Conservation (phyloP, 2,888 invertebrate genomes). For the Ophraella communa region DNA sequence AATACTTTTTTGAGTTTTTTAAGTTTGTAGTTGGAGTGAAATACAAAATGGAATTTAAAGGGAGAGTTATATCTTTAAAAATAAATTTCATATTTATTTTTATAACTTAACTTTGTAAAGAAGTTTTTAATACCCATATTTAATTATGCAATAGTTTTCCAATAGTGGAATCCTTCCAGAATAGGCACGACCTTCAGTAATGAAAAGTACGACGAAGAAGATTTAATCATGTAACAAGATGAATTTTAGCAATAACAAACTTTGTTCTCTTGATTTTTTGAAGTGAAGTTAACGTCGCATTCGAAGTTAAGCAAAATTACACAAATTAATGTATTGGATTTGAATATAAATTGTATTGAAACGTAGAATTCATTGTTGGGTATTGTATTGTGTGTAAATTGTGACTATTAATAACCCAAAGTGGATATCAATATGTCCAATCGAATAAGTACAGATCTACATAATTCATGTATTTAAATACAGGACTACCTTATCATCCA, state of each 20-base stretch:
- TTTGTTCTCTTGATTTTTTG: slow-evolving; percentile 29
- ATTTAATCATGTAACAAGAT: too few relatives aligned
- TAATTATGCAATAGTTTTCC: too few relatives aligned
- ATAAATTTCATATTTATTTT: too few relatives aligned
- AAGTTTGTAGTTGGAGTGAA: too few relatives aligned
- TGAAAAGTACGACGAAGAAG: too few relatives aligned
- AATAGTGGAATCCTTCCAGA: too few relatives aligned
- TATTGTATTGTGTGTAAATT: slow-evolving; percentile 60
- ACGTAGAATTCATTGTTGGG: slow-evolving; percentile 52
- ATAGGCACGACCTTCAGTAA: too few relatives aligned
- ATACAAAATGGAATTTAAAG: too few relatives aligned
- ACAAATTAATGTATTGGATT: slow-evolving; percentile 56
- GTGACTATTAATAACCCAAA: slow-evolving; percentile 60
- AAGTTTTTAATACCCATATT: too few relatives aligned
- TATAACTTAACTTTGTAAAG: too few relatives aligned
- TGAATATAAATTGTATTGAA: slow-evolving; percentile 60
- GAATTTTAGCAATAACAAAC: slow-evolving; percentile 8
- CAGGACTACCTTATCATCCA: slow-evolving; percentile 58
- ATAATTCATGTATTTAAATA: slow-evolving; percentile 62
- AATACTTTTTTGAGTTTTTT: too few relatives aligned
- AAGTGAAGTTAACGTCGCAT: slow-evolving; percentile 30
- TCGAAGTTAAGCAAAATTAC: slow-evolving; percentile 47
- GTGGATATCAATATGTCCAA: slow-evolving; percentile 62
- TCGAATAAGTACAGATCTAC: slow-evolving; percentile 60
- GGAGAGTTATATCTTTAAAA: too few relatives aligned